Conservation (phyloP, 1,140 invertebrate genomes). For the Drosophila hydei region DNA sequence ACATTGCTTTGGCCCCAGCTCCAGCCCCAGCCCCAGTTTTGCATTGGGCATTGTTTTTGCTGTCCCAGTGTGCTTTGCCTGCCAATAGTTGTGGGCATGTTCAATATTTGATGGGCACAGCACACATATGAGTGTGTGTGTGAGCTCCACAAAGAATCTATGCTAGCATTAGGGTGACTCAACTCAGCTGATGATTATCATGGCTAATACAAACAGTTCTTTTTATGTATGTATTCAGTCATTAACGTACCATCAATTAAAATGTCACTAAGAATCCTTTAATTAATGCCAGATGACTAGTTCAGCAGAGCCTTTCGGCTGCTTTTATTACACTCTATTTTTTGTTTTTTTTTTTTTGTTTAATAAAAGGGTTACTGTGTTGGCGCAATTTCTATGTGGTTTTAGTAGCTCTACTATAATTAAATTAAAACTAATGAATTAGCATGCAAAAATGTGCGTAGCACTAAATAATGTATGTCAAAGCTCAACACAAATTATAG, state of each 20-base stretch:
- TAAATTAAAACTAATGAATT: background rate
- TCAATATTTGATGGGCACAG: conserved; percentile 70
- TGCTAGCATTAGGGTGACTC: conserved; percentile 54
- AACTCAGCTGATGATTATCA: conserved; percentile 34
- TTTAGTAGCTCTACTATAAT: background rate
- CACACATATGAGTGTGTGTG: conserved; percentile 18
- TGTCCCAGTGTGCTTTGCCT: conserved; percentile 27
- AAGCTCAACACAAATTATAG: background rate
- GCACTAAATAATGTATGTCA: too few species aligned
- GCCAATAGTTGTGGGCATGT: conserved; percentile 76
- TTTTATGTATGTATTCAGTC: conserved; percentile 20
- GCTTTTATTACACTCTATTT: background rate
- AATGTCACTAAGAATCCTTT: conserved; percentile 11
- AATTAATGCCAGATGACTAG: conserved; percentile 7
- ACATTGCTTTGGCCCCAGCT: background rate
- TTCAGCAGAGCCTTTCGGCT: background rate
- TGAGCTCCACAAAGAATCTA: conserved; percentile 11
- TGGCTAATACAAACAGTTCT: conserved; percentile 17
- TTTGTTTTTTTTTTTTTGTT: background rate
- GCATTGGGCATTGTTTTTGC: conserved; percentile 64
- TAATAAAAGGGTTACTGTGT: conserved; percentile 2
- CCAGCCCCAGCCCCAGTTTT: conserved; percentile 52
- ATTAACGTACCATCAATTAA: conserved; percentile 31
- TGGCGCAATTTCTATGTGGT: background rate
- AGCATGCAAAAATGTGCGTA: background rate